These are phyloP conservation scores for Salmo trutta DNA, from an alignment of 2,797 vertebrate genomes.

Conservation along the genomic window DNA sequence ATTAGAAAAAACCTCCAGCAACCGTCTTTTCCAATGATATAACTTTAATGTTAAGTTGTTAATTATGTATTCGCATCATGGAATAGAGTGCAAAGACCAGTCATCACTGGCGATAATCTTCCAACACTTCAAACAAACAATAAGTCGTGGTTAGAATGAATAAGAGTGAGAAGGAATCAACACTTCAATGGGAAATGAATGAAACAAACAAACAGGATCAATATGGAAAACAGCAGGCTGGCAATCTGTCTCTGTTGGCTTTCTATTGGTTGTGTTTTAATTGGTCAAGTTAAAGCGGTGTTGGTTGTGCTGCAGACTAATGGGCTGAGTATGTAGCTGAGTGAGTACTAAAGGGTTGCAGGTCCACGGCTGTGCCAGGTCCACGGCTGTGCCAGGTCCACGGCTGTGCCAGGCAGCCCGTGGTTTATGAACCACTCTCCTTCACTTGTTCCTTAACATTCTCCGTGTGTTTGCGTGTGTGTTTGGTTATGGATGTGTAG, in stretches of 20 bases:
- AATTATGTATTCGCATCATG: neutral
- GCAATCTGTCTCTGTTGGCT: neutral
- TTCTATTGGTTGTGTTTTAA: slow-evolving; percentile 30
- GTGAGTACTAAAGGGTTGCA: slow-evolving; percentile 22
- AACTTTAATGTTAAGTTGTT: neutral
- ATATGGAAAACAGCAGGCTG: neutral
- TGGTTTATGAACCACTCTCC: slow-evolving; percentile 34
- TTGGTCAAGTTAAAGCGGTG: slow-evolving; percentile 10
- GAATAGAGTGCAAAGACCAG: neutral
- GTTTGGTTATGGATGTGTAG: slow-evolving; percentile 7
- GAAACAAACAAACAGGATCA: neutral
- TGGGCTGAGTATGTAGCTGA: slow-evolving; percentile 32
- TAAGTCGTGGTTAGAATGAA: neutral
- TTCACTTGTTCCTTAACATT: neutral
- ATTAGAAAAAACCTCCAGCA: neutral
- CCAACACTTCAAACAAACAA: neutral
- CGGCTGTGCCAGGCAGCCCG: slow-evolving; percentile 22
- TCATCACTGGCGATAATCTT: neutral
- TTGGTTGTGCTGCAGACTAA: slow-evolving; percentile 15
- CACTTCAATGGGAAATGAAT: neutral
- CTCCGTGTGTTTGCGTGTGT: neutral
- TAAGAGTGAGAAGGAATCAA: neutral
- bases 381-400: too few species aligned
- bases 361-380: neutral
- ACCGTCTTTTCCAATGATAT: neutral